Percentiles rank a stretch among this genome's conserved stretches.
Conservation (phyloP, 2,113 vertebrate species). For the Hyla sarda region DNA sequence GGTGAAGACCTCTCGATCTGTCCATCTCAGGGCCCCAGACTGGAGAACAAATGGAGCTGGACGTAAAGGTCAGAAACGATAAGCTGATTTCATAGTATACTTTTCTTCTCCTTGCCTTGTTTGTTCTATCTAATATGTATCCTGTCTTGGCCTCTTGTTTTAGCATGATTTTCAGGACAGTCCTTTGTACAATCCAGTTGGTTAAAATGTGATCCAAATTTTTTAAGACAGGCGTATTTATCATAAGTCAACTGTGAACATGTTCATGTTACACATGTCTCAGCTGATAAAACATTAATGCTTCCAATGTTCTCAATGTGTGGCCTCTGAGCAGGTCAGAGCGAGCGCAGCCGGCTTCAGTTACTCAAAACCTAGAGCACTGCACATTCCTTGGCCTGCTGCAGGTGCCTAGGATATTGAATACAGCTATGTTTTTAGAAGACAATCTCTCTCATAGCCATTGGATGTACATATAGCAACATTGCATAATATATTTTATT, state of each 20-base stretch:
- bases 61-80: slow-evolving; percentile 78
- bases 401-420: slow-evolving; percentile 10
- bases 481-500: background rate
- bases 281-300: slow-evolving; percentile 55
- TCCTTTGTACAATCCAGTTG: slow-evolving; percentile 4
- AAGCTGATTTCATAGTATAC: background rate
- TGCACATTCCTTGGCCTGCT: slow-evolving; percentile 39
- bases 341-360: slow-evolving; percentile 26
- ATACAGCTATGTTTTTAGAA: background rate
- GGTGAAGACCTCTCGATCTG: slow-evolving; percentile 86
- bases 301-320: slow-evolving; percentile 52
- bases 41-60: slow-evolving; percentile 90
- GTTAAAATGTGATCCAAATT: slow-evolving; percentile 15
- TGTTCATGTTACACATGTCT: slow-evolving; percentile 21
- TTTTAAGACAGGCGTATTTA: background rate
- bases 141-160: background rate
- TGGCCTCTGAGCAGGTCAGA: slow-evolving; percentile 40
- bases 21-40: slow-evolving; percentile 85
- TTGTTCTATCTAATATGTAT: background rate
- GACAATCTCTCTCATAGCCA: background rate
- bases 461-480: background rate
- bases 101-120: background rate
- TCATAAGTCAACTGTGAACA: slow-evolving; percentile 23
- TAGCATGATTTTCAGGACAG: background rate
- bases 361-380: slow-evolving; percentile 25